A percentile compares a stretch with the other conserved stretches of the same genome.
Evolutionary conservation across 1,140 invertebrate genomes (phyloP).

Genomic region (Macrostomum lignano): DNA sequence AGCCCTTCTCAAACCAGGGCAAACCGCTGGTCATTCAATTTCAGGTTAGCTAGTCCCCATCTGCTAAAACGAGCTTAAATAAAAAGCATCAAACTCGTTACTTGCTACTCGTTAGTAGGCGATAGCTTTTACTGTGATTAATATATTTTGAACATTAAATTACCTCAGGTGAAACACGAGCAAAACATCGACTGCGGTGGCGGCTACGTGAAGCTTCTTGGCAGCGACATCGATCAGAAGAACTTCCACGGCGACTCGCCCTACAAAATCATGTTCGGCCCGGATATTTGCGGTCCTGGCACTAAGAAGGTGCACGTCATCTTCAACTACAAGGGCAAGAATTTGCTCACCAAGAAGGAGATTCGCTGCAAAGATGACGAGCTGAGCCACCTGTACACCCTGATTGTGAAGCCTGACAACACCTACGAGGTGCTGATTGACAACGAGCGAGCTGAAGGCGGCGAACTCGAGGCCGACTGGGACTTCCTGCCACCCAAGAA

Average conservation of each 20-base stretch:
- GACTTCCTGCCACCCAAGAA: slow-evolving; percentile 47
- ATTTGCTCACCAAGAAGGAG: slow-evolving; percentile 73
- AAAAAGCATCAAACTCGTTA: too few species aligned
- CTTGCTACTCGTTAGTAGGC: too few species aligned
- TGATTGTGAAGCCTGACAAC: slow-evolving; percentile 76
- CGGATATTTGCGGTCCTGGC: slow-evolving; percentile 89
- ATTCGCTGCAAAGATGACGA: slow-evolving; percentile 32
- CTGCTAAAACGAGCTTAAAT: too few species aligned
- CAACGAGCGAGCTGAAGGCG: slow-evolving; percentile 74
- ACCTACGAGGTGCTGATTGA: slow-evolving; percentile 83
- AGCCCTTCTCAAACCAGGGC: slow-evolving; percentile 60
- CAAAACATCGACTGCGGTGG: slow-evolving; percentile 98
- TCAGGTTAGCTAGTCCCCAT: too few species aligned
- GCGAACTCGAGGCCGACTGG: slow-evolving; percentile 69
- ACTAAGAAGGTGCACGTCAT: slow-evolving; percentile 98
- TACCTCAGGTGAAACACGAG: slow-evolving; percentile 93
- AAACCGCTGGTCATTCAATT: slow-evolving; percentile 75
- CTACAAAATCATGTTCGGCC: slow-evolving; percentile 92
- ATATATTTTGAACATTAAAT: too few species aligned
- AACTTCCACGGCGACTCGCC: slow-evolving; percentile 83
- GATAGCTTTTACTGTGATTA: too few species aligned
- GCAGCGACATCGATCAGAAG: slow-evolving; percentile 56
- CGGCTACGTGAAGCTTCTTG: slow-evolving; percentile 81
- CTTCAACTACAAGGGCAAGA: slow-evolving; percentile 93
- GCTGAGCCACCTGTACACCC: slow-evolving; percentile 64